Percentiles rank a stretch among this genome's conserved stretches.
Evolutionary conservation across 2,113 vertebrate species (phyloP).

Genomic region (Macroglossus sobrinus): DNA sequence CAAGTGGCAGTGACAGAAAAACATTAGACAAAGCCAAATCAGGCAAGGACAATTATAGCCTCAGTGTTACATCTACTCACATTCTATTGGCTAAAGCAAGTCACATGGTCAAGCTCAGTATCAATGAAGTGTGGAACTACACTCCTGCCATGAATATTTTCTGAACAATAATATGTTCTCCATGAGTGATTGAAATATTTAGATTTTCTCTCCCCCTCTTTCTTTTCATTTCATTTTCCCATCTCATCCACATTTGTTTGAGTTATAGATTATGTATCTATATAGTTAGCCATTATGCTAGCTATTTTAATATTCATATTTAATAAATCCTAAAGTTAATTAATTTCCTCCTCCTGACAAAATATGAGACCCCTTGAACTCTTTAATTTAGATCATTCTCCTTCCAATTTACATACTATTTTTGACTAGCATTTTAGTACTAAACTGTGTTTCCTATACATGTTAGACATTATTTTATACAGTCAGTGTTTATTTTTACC

Average conservation of each 20-base stretch:
- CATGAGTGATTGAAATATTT: not conserved
- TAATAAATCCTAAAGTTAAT: not conserved
- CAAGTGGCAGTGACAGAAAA: not conserved
- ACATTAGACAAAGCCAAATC: not conserved
- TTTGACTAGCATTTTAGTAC: not conserved
- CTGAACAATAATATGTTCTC: not conserved
- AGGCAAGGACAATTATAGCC: not conserved
- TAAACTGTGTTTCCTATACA: not conserved
- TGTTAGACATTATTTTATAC: not conserved
- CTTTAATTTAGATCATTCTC: not conserved
- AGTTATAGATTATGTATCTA: not conserved
- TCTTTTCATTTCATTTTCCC: not conserved
- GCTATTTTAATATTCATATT: not conserved
- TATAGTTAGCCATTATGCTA: not conserved
- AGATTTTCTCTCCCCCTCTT: not conserved
- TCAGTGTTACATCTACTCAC: not conserved
- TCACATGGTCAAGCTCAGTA: not conserved
- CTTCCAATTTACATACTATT: not conserved
- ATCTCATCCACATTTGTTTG: not conserved
- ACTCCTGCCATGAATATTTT: not conserved
- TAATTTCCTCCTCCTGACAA: not conserved
- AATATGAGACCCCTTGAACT: not conserved
- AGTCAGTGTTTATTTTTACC: not conserved
- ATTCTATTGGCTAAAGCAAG: not conserved
- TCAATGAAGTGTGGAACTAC: too few species aligned